Conservation (phyloP, 2,113 vertebrate genomes). For the Mugil cephalus region DNA sequence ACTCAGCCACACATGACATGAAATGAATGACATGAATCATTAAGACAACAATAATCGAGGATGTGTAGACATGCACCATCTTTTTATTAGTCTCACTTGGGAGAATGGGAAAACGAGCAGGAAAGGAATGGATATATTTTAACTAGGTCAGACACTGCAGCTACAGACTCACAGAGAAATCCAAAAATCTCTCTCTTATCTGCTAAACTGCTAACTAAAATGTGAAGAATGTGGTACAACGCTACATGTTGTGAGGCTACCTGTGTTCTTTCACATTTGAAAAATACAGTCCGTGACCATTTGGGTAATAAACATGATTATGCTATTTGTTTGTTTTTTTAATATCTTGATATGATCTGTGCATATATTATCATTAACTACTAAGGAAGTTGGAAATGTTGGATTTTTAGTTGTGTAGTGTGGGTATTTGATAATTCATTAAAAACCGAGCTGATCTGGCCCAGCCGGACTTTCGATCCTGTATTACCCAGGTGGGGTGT, state of each 20-base stretch:
- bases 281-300: not conserved
- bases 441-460: not conserved
- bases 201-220: conserved; percentile 14
- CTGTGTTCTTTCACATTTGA: not conserved
- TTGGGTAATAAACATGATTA: not conserved
- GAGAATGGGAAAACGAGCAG: conserved; percentile 11
- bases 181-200: conserved; percentile 8
- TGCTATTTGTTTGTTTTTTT: not conserved
- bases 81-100: conserved; percentile 36
- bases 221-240: not conserved
- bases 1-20: too few species aligned
- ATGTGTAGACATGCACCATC: too few species aligned
- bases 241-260: not conserved
- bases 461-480: conserved; percentile 24
- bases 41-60: too few species aligned
- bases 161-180: conserved; percentile 22
- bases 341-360: not conserved
- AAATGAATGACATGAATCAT: too few species aligned
- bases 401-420: not conserved
- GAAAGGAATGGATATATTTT: conserved; percentile 23
- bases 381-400: not conserved
- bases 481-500: not conserved
- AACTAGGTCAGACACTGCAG: conserved; percentile 66
- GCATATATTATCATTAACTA: too few species aligned
- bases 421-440: not conserved